Conservation (phyloP, 1,140 invertebrate genomes). For the Hirudo medicinalis region DNA sequence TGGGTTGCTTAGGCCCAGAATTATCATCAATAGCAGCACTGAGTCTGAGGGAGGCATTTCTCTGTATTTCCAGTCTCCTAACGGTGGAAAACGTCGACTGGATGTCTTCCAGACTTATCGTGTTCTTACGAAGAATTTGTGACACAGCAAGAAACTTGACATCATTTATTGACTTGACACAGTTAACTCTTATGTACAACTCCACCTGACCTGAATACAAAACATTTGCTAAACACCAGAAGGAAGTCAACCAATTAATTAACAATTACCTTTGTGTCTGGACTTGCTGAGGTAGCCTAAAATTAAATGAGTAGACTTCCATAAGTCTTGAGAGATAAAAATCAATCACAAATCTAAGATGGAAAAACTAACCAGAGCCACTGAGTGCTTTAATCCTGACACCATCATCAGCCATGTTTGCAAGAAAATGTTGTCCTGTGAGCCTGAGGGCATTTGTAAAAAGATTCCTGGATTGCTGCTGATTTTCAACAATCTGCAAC, state of each 20-base stretch:
- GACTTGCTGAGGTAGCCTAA: constrained; percentile 31
- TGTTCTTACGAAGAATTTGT: not conserved
- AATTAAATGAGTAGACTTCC: constrained; percentile 17
- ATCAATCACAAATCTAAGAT: not conserved
- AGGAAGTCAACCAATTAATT: not conserved
- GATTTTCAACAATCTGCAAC: constrained; percentile 31
- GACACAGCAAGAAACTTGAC: not conserved
- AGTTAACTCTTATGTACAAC: constrained; percentile 2
- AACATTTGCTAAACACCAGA: not conserved
- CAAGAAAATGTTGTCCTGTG: constrained; percentile 35
- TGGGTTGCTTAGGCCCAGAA: too few species aligned
- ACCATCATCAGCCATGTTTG: constrained; percentile 32
- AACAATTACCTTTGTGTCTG: constrained; percentile 31
- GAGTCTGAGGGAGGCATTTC: not conserved
- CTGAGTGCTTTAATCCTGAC: constrained; percentile 33
- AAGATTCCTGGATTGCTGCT: constrained; percentile 30
- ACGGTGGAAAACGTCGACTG: not conserved
- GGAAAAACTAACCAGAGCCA: constrained; percentile 28
- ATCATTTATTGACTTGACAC: not conserved
- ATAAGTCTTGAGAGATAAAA: not conserved
- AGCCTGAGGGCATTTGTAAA: constrained; percentile 37
- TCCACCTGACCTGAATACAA: constrained; percentile 2
- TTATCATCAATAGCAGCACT: not conserved
- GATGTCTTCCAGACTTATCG: constrained; percentile 7
- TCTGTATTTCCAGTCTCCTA: not conserved